Base-by-base conservation (phyloP, 2,797 vertebrate genomes). In the Helicolenus hilgendorfi region DNA sequence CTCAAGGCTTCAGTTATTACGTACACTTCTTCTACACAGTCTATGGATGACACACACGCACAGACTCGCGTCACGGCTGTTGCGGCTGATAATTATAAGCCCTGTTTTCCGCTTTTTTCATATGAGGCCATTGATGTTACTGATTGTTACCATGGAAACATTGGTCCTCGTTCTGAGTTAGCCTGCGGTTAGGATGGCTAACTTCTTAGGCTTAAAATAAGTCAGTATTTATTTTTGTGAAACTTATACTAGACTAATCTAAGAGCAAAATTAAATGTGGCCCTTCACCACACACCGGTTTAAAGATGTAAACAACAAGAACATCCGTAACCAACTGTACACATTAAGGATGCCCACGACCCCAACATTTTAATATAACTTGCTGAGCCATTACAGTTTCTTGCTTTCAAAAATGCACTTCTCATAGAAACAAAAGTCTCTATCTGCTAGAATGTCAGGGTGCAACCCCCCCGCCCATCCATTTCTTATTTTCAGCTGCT, bases 401-500 rank as follows among this genome's bases (percentile, higher is more conserved):
- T 22, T 29, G 3, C n/a, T 69, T 45, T 69, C 15, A 41, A 53
- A 53, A 63, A 2, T 24, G 18, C 8, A 35, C 35, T 68, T 18
- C 35, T 63, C 49, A 31, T 15, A 55, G 9, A 85, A 35, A 78
- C 33, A 63, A n/a, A 81, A 18, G 18, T 71, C 59, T 64, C 9
- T 8, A 2, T 79, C 49, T 73, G 27, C 45, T 55, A 2, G 13
- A 49, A 59, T 49, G 53, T 74, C 59, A 77, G 63, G 15, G 65
- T 24, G 15, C 60, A 62, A 26, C 29, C 9, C 3, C 31, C 31
- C 11, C 1, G 8, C 67, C 71, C n/a, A 45, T 22, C 49, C 35
- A 10, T 55, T 60, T 74, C 68, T 82, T 58, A 77, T 53, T 69
- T 58, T 29, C 49, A 56, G 63, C 36, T 71, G 11, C 33, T 38